Base-by-base conservation (phyloP, 1,140 invertebrate genomes). In the Drosophila grimshawi region DNA sequence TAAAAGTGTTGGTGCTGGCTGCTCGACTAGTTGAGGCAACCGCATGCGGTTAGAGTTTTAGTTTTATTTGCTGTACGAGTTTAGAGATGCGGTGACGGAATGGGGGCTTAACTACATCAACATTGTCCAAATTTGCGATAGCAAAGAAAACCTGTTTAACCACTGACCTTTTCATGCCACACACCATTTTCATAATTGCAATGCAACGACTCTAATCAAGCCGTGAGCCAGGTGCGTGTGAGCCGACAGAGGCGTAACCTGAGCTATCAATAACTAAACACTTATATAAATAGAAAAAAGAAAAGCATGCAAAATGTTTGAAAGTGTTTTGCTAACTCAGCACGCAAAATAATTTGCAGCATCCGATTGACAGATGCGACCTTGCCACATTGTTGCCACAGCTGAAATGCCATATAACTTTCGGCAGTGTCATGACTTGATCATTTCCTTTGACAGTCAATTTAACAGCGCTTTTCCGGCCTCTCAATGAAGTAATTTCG, bases 81-180 rank as follows among this genome's bases (percentile, higher is more conserved):
- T 19, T 19, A 11, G 61, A 19, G 35, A 11, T 27, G n/a, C 19
- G 43, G 30, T 3, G 27, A 30, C 2, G 19, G 3, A 8, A 70
- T 46, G 62, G 39, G 37, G 41, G 33, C 41, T 45, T 19, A 51
- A 53, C 59, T 33, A 37, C 45, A 57, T 30, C 51, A 39, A 51
- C n/a, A 27, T 60, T 33, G 19, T n/a, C 53, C 67, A 39, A 83
- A 77, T 62, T 64, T 56, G 53, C 60, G 57, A 48, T 53, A 32
- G 55, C 60, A 52, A 52, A 52, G 55, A 71, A 77, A 86, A 88
- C 83, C 85, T 71, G 83, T 88, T 80, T 65, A 53, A 64, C 85
- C 51, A 88, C 72, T 89, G 85, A 88, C 83, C 83, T 88, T 85
- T 88, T 80, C 83, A 62, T 77, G 73, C 41, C 64, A 61, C 63